Base-by-base conservation (phyloP, 2,797 vertebrate species). In the Steatocranus sp. region DNA sequence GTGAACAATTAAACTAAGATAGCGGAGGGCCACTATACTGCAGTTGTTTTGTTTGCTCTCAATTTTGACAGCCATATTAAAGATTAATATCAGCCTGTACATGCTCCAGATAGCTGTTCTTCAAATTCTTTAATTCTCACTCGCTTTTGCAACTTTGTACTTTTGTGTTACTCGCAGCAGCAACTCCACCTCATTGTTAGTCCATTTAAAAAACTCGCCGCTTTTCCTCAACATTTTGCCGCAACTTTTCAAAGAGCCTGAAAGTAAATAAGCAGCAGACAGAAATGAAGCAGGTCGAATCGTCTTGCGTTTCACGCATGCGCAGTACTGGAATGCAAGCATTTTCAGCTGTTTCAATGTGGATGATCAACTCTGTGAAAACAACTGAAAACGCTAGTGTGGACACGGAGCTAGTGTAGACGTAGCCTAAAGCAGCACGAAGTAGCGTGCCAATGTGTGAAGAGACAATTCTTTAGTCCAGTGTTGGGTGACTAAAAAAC, bases 241-340 rank as follows among this genome's bases (percentile, higher is more conserved):
- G 0, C 8, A 0, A 56, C 8, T 0, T 56, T 56, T 56, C 15
- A 56, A 18, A 10, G 15, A 56, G 15, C 1, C 8, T 2, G 8
- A 56, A 56, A 56, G 27, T 56, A 56, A 56, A 56, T 56, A 56
- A 18, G 8, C 0, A 1, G 1, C 53, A 30, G 53, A 30, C 14
- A 54, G 5, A 54, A 54, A 27, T 9, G 8, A 54, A 25, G 25
- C 14, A 54, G 51, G 53, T 54, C 0, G 14, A 54, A 54, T 54
- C 8, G 3, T 54, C 53, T 30, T 54, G 25, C 1, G 8, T 9
- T 54, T 30, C 53, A 56, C 8, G 1, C 25, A 17, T 56, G 53
- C 5, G 15, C 15, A 32, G 15, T 4, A 32, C 54, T 32, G 15
- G 27, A 56, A 30, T 0, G 5, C 2, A 18, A 56, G 54, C 1